Evolutionary conservation across 2,888 invertebrate species (phyloP).

Genomic region (Dryococelus australis): DNA sequence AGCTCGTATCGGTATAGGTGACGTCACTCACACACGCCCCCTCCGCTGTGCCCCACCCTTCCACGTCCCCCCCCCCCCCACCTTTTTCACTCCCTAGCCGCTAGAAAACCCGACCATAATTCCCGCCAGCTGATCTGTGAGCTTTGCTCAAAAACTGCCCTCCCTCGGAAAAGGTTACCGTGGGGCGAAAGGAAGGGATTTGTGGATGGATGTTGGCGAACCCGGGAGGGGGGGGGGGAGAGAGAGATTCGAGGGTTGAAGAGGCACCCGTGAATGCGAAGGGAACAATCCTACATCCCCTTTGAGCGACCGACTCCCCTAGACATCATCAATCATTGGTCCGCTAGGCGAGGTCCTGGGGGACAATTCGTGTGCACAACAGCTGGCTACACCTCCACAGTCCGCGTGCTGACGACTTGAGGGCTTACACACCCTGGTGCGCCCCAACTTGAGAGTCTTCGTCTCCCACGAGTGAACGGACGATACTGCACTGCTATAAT

Average conservation of each 20-base stretch:
- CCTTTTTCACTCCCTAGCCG: background rate
- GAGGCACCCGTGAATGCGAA: background rate
- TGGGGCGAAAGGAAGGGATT: too few relatives aligned
- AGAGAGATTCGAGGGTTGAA: background rate
- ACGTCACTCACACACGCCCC: constrained; percentile 29
- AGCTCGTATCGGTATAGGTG: constrained; percentile 12
- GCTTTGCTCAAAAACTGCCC: constrained; percentile 31
- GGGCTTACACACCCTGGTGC: background rate
- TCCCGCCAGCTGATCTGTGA: constrained; percentile 37
- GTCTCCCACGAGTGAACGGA: too few relatives aligned
- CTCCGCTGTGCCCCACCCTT: constrained; percentile 36
- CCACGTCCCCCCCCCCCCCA: constrained; percentile 6
- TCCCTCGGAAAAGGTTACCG: background rate
- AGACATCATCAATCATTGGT: constrained; percentile 68
- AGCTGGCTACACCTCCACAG: constrained; percentile 6
- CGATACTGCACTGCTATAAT: too few relatives aligned
- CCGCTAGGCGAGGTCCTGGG: constrained; percentile 48
- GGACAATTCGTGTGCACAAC: constrained; percentile 62
- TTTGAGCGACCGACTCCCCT: constrained; percentile 50
- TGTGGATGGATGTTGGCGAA: background rate
- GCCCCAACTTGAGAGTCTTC: background rate
- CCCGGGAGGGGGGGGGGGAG: background rate
- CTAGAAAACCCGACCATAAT: background rate
- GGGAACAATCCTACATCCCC: constrained; percentile 29
- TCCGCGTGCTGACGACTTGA: too few relatives aligned